Evolutionary conservation across 2,113 vertebrate genomes (phyloP).

Genomic region (Microcebus griseorufus): DNA sequence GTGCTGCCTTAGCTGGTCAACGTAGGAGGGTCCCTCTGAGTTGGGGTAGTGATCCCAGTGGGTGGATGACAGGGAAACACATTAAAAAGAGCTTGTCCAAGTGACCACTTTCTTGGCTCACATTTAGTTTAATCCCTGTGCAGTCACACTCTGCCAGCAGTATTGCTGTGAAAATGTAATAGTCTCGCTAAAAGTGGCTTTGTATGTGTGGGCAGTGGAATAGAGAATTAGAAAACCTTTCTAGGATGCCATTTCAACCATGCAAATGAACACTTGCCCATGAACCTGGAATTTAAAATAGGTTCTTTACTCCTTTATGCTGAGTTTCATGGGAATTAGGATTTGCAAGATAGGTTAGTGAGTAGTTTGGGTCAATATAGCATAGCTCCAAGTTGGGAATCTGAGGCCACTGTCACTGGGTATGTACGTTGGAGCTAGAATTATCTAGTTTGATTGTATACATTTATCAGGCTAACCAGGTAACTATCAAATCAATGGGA

Average conservation of each 20-base stretch:
- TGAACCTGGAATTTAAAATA: conserved; percentile 42
- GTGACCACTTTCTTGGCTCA: conserved; percentile 62
- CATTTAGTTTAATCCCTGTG: conserved; percentile 55
- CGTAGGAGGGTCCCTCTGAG: conserved; percentile 28
- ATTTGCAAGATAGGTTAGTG: conserved; percentile 16
- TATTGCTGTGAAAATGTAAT: conserved; percentile 56
- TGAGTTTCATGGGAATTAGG: conserved; percentile 37
- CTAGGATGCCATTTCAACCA: conserved; percentile 50
- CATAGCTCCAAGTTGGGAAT: conserved; percentile 3
- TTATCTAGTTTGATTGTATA: not conserved
- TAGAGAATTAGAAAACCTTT: conserved; percentile 52
- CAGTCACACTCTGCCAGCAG: conserved; percentile 41
- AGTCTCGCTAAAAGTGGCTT: conserved; percentile 38
- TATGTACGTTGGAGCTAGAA: not conserved
- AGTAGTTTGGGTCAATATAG: conserved; percentile 6
- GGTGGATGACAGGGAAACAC: conserved; percentile 62
- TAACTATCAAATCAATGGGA: conserved; percentile 37
- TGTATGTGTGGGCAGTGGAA: not conserved
- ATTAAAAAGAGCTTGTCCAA: conserved; percentile 57
- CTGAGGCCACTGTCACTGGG: not conserved
- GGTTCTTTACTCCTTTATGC: conserved; percentile 11
- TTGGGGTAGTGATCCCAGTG: conserved; percentile 54
- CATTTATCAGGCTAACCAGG: conserved; percentile 43
- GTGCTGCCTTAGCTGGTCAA: conserved; percentile 56
- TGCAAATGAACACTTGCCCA: conserved; percentile 26